phyloP scores from a whole-genome alignment of 2,113 vertebrate genomes.

The Gopherus evgoodei region DNA sequence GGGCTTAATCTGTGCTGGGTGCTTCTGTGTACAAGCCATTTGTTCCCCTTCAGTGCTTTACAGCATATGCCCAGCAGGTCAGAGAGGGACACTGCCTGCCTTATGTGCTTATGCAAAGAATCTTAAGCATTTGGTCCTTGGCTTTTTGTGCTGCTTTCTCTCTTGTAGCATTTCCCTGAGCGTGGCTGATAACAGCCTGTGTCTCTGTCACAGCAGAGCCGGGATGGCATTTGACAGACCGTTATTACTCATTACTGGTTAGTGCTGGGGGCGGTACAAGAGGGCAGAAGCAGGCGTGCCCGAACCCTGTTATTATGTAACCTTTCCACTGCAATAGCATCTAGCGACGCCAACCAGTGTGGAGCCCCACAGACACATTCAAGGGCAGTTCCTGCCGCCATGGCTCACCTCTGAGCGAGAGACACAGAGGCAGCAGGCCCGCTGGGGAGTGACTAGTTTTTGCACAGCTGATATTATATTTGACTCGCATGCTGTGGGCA shows the following conservation, averaged over 20 bases:
- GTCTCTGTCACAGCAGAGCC: background rate
- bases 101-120: background rate
- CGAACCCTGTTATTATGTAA: too few species aligned
- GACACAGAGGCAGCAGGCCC: too few species aligned
- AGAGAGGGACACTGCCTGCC: background rate
- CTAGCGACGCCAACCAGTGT: too few species aligned
- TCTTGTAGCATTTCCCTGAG: background rate
- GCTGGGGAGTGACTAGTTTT: too few species aligned
- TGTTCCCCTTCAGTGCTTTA: fast-evolving
- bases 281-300: too few species aligned
- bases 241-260: background rate
- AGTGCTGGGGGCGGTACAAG: background rate
- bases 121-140: background rate
- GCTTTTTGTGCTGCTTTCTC: background rate
- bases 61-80: background rate
- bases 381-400: too few species aligned
- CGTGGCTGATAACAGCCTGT: fast-evolving
- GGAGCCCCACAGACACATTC: too few species aligned
- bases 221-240: fast-evolving
- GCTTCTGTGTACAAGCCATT: background rate
- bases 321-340: too few species aligned
- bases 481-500: too few species aligned
- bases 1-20: background rate
- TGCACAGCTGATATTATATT: too few species aligned
- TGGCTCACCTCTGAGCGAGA: too few species aligned